Evolutionary conservation across 1,140 invertebrate genomes (phyloP), one percentile per base, ranked within the genome.

Genomic region (Aphis craccivora): DNA sequence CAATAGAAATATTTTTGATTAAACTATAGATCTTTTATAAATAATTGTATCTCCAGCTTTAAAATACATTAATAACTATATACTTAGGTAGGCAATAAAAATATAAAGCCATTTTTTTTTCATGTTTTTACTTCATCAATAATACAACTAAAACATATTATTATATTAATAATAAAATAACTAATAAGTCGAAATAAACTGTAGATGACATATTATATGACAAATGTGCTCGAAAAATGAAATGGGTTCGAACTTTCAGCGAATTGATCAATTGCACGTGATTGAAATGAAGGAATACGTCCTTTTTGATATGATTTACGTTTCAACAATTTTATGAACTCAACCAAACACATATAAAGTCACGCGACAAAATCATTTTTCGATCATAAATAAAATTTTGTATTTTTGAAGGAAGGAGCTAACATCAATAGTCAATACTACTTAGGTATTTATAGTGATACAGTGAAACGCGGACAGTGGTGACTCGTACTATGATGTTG

Each of bases 141-240:
- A 30, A n/a, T 67, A 67, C 11, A 30, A n/a, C 60, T 30, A 30
- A 76, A n/a, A 76, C 60, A 76, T 76, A n/a, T 76, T 76, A n/a
- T 76, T 14, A 18, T n/a, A 76, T 76, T n/a, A 76, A n/a, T 76
- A 76, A 76, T 18, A 76, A 76, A 76, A 76, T 76, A 76, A 76
- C 60, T 76, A 76, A 76, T 76, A 76, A n/a, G 14, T 76, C n/a
- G 4, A 76, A 76, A 76, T 76, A 76, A 76, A 76, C 60, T 76
- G 60, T 76, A 76, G 60, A 76, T n/a, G 60, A 76, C 60, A n/a
- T 60, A 37, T 84, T 84, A 40, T 18, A 30, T 86, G 23, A 43
- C 23, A 83, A 83, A 86, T 86, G 45, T 20, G 86, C 35, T 88
- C 45, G 2, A 55, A 89, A 89, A 89, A 89, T 37, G 51, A 89